Percentiles rank a stretch among this genome's conserved stretches.
These are phyloP conservation scores for Falco berigora DNA, from an alignment of 2,797 vertebrate species.

Conservation along the genomic window DNA sequence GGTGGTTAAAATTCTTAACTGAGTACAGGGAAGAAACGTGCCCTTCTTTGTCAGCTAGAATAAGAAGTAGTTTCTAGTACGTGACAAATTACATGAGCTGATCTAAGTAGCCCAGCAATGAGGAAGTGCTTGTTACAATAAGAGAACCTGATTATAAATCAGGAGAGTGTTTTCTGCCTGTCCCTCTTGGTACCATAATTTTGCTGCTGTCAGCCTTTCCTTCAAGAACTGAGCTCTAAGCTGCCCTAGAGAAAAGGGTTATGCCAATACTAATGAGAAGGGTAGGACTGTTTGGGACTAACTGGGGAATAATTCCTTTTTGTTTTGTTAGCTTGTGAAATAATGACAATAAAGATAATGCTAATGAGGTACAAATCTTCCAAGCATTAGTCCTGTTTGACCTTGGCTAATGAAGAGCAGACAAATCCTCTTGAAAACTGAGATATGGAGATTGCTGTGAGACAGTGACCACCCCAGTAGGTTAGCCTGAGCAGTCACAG, in stretches of 20 bases:
- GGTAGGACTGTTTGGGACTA: neutral
- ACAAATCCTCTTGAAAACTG: neutral
- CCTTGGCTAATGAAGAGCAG: conserved; percentile 33
- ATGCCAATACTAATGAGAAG: conserved; percentile 47
- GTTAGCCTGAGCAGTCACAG: neutral
- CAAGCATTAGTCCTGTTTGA: conserved; percentile 45
- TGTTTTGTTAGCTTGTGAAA: conserved; percentile 56
- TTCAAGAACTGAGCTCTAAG: conserved; percentile 26
- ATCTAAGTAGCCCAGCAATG: neutral
- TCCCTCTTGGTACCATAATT: conserved; percentile 33
- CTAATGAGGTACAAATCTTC: conserved; percentile 52
- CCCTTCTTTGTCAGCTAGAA: neutral
- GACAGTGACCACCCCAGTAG: neutral
- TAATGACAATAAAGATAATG: conserved; percentile 50
- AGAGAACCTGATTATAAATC: conserved; percentile 43
- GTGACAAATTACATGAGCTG: neutral
- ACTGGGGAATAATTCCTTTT: conserved; percentile 42
- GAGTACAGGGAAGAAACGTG: neutral
- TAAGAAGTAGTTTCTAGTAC: neutral
- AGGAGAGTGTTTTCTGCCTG: conserved; percentile 15
- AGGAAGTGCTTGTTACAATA: conserved; percentile 6
- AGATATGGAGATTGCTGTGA: neutral
- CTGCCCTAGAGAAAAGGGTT: conserved; percentile 46
- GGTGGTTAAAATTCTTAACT: neutral
- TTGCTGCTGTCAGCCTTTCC: conserved; percentile 51